These are phyloP conservation scores for Mus spicilegus DNA, from an alignment of 2,113 vertebrate species.

Conservation along the genomic window DNA sequence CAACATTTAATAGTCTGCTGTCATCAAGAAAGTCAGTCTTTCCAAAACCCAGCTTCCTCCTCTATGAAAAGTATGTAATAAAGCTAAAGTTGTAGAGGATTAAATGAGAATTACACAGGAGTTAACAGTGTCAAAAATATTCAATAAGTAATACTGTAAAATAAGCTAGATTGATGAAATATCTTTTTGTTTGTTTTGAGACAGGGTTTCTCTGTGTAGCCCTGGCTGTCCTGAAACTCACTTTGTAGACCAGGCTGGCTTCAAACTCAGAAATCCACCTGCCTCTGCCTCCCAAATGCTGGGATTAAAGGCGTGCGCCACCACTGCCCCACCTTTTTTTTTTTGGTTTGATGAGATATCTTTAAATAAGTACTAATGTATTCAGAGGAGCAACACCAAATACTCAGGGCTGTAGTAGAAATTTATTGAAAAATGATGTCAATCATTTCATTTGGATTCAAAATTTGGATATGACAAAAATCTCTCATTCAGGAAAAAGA, in stretches of 20 bases:
- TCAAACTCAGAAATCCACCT: no score
- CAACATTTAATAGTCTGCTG: background rate
- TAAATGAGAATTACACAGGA: constrained; percentile 20
- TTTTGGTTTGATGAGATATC: no score
- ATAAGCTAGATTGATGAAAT: background rate
- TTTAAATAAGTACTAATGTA: background rate
- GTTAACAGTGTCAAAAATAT: constrained; percentile 16
- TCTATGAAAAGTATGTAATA: background rate
- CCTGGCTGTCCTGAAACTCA: no score
- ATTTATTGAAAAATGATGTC: background rate
- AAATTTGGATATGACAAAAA: background rate
- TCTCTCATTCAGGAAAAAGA: background rate
- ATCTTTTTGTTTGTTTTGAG: no score
- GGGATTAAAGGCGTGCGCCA: no score
- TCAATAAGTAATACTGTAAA: background rate
- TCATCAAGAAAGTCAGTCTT: constrained; percentile 15
- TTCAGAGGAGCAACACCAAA: background rate
- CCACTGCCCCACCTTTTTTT: no score
- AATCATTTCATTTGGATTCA: background rate
- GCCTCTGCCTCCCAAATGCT: no score
- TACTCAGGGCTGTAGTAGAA: background rate
- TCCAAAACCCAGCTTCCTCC: constrained; percentile 15
- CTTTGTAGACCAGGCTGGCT: no score
- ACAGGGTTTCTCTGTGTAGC: no score
- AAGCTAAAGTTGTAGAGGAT: constrained; percentile 25